A percentile compares a stretch with the other conserved stretches of the same genome.
phyloP scores from a whole-genome alignment of 1,140 invertebrate species.

The Acromyrmex charruanus region DNA sequence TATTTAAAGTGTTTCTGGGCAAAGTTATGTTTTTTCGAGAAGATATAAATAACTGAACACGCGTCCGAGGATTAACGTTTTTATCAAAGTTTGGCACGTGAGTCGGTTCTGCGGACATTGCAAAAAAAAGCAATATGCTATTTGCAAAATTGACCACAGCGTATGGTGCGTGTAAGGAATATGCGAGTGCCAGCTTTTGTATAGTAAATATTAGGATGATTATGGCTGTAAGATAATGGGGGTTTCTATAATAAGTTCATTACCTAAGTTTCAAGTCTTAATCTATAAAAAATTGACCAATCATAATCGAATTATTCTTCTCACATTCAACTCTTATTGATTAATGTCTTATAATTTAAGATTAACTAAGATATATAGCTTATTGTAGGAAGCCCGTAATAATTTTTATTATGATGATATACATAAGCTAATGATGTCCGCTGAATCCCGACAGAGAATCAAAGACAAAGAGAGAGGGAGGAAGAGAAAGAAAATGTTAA shows the following conservation, averaged over 20 bases:
- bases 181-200: conserved; percentile 74
- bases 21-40: conserved; percentile 11
- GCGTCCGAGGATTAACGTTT: conserved; percentile 11
- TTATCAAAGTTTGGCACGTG: conserved; percentile 28
- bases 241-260: too few species aligned
- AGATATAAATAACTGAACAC: conserved; percentile 28
- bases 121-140: conserved; percentile 12
- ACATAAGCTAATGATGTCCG: conserved; percentile 60
- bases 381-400: background rate
- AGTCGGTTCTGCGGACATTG: conserved; percentile 17
- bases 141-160: conserved; percentile 16
- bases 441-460: conserved; percentile 41
- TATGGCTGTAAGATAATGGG: conserved; percentile 62
- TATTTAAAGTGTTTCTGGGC: background rate
- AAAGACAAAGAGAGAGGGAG: conserved; percentile 12
- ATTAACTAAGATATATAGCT: too few species aligned
- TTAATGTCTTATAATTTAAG: too few species aligned
- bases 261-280: too few species aligned
- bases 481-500: conserved; percentile 25
- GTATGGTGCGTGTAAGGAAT: conserved; percentile 3
- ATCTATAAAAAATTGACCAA: too few species aligned
- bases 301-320: too few species aligned
- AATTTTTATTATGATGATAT: conserved; percentile 61
- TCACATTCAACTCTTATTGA: too few species aligned
- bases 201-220: conserved; percentile 76